A percentile compares a stretch with the other conserved stretches of the same genome.
Evolutionary conservation across 2,888 invertebrate species (phyloP).

Genomic region (Amphipoea lucens): DNA sequence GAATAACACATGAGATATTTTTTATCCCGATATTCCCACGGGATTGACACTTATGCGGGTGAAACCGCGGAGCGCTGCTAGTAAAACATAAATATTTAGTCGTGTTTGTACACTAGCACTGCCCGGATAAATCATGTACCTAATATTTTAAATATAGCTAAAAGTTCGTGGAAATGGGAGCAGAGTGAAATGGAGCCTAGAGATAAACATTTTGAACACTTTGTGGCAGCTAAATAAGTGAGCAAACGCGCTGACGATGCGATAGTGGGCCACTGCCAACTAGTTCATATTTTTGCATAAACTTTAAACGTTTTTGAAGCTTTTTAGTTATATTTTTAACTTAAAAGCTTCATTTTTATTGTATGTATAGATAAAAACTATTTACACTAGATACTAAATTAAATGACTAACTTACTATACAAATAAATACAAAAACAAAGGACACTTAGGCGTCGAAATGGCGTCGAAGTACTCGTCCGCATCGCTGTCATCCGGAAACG

Average conservation of each 20-base stretch:
- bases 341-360: too few species aligned
- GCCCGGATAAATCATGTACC: not conserved
- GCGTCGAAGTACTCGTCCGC: too few species aligned
- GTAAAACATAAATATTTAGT: slow-evolving; percentile 28
- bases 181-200: slow-evolving; percentile 50
- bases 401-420: too few species aligned
- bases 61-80: too few species aligned
- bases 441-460: too few species aligned
- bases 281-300: slow-evolving; percentile 13
- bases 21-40: too few species aligned
- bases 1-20: too few species aligned
- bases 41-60: too few species aligned
- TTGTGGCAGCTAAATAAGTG: slow-evolving; percentile 37
- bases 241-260: slow-evolving; percentile 25
- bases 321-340: not conserved
- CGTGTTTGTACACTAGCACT: slow-evolving; percentile 1
- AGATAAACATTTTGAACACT: slow-evolving; percentile 55
- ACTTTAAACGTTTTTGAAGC: not conserved
- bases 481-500: too few species aligned
- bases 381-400: too few species aligned
- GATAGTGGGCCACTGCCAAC: slow-evolving; percentile 2
- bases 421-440: too few species aligned
- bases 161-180: slow-evolving; percentile 26
- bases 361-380: too few species aligned
- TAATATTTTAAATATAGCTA: slow-evolving; percentile 38